A percentile compares a stretch with the other conserved stretches of the same genome.
Evolutionary conservation across 30 jellyfish, hydroid and myxozoan species (phyloP).

Genomic region (Sanderia malayensis): DNA sequence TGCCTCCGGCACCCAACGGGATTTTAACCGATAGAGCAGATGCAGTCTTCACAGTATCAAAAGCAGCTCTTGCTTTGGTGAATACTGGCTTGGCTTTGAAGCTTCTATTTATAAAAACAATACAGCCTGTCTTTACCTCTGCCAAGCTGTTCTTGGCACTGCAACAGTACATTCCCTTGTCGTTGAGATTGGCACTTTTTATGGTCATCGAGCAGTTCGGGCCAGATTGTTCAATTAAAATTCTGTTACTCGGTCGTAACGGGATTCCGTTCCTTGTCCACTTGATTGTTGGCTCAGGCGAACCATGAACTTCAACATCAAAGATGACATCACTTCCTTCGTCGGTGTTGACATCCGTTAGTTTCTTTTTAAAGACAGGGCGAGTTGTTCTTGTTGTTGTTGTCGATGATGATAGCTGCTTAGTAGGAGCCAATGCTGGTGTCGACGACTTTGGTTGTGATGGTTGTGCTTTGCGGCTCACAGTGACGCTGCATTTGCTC

Average conservation of each 20-base stretch:
- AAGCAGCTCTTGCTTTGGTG: slow-evolving; percentile 41
- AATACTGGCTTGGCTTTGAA: slow-evolving; percentile 37
- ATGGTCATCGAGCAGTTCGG: slow-evolving; percentile 20
- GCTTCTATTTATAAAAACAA: slow-evolving; percentile 41
- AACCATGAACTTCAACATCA: slow-evolving; percentile 59
- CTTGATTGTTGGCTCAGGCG: slow-evolving; percentile 71
- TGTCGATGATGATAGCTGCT: too few relatives aligned
- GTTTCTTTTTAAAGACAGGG: slow-evolving; percentile 60
- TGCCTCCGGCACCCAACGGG: slow-evolving; percentile 6
- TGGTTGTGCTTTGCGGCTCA: too few relatives aligned
- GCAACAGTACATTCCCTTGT: slow-evolving; percentile 74
- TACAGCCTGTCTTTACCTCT: slow-evolving; percentile 47
- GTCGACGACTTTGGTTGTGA: too few relatives aligned
- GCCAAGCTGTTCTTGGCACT: slow-evolving; percentile 72
- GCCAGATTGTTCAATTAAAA: slow-evolving; percentile 43
- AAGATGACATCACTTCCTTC: slow-evolving; percentile 51
- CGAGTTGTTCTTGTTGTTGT: slow-evolving; percentile 30
- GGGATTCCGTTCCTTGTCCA: slow-evolving; percentile 62
- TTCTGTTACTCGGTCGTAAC: slow-evolving; percentile 37
- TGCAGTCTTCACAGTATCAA: slow-evolving; percentile 15
- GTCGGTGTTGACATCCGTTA: slow-evolving; percentile 51
- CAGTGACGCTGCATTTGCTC: slow-evolving; percentile 9
- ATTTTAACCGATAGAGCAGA: slow-evolving; percentile 2
- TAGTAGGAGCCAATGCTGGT: too few relatives aligned
- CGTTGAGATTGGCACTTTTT: slow-evolving; percentile 34